These are phyloP conservation scores for Lepidiolamprologus cunningtoni DNA, from an alignment of 2,113 vertebrate genomes.

Conservation along the genomic window DNA sequence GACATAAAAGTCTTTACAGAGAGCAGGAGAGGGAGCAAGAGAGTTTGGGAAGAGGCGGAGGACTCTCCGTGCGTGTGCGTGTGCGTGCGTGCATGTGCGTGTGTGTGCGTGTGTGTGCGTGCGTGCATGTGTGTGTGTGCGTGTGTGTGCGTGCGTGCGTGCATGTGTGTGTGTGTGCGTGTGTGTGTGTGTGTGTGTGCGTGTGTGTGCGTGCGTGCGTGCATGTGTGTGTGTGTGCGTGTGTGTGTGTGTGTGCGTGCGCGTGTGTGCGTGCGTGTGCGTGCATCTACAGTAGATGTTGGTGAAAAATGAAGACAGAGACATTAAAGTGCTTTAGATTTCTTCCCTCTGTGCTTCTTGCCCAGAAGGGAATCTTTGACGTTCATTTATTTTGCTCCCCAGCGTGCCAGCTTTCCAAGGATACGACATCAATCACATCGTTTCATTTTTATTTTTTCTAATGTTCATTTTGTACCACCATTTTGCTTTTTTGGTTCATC, in stretches of 20 bases:
- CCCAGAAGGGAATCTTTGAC: slow-evolving; percentile 45
- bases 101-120: neutral
- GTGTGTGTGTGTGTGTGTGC: rapidly evolving
- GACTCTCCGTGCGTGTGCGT: neutral
- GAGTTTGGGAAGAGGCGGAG: neutral
- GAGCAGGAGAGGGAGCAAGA: neutral
- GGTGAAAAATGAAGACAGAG: slow-evolving; percentile 36
- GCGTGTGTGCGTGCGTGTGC: rapidly evolving
- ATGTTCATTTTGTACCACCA: slow-evolving; percentile 40
- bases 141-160: rapidly evolving
- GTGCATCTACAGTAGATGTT: neutral
- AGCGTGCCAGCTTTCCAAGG: slow-evolving; percentile 1
- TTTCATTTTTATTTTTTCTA: slow-evolving; percentile 19
- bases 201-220: rapidly evolving
- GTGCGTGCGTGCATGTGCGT: rapidly evolving
- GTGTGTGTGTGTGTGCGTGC: rapidly evolving
- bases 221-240: rapidly evolving
- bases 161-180: rapidly evolving
- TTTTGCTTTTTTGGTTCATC: slow-evolving; percentile 31
- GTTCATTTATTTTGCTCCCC: slow-evolving; percentile 40
- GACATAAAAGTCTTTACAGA: slow-evolving; percentile 33
- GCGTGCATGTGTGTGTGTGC: rapidly evolving
- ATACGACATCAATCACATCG: slow-evolving; percentile 36
- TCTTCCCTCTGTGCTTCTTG: slow-evolving; percentile 30
- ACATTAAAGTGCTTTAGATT: slow-evolving; percentile 52